phyloP scores from a whole-genome alignment of 1,140 invertebrate species.

The Apolygus lucorum region DNA sequence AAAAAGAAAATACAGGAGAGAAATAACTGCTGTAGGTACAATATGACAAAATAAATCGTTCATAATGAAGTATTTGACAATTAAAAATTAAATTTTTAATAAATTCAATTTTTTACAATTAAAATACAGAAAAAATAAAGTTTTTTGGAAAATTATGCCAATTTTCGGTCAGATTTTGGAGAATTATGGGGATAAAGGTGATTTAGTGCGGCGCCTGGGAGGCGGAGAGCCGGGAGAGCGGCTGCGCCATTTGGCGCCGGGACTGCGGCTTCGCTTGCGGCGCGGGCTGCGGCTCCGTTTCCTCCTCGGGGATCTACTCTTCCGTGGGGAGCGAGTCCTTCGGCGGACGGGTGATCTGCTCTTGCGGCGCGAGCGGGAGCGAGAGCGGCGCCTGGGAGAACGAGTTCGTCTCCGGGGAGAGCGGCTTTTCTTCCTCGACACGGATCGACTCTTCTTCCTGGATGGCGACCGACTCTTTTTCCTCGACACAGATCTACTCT shows the following conservation, averaged over 20 bases:
- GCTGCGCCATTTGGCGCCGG: conserved; percentile 12
- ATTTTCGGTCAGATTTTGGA: too few relatives aligned
- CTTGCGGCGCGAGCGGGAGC: conserved; percentile 24
- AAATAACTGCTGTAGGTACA: too few relatives aligned
- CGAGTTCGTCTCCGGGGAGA: conserved; percentile 26
- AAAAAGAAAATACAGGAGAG: too few relatives aligned
- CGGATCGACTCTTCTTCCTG: conserved; percentile 27
- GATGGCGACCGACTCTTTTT: conserved; percentile 25
- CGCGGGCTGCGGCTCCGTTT: conserved; percentile 28
- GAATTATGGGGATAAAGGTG: conserved; percentile 13
- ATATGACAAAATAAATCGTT: too few relatives aligned
- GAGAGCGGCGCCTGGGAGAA: conserved; percentile 27
- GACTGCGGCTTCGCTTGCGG: conserved; percentile 24
- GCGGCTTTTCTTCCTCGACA: conserved; percentile 28
- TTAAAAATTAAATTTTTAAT: too few relatives aligned
- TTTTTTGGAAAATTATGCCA: too few relatives aligned
- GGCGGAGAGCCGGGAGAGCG: conserved; percentile 22
- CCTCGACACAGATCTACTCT: conserved; percentile 10
- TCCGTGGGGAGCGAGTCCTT: conserved; percentile 22
- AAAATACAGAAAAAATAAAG: too few relatives aligned
- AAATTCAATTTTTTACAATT: too few relatives aligned
- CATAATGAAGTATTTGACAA: too few relatives aligned
- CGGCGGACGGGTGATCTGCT: conserved; percentile 20
- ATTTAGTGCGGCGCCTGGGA: conserved; percentile 15
- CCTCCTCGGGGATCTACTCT: conserved; percentile 29